Percentiles rank a stretch among this genome's conserved stretches.
Conservation (phyloP, 2,888 invertebrate genomes). For the Ormyrus rosae region DNA sequence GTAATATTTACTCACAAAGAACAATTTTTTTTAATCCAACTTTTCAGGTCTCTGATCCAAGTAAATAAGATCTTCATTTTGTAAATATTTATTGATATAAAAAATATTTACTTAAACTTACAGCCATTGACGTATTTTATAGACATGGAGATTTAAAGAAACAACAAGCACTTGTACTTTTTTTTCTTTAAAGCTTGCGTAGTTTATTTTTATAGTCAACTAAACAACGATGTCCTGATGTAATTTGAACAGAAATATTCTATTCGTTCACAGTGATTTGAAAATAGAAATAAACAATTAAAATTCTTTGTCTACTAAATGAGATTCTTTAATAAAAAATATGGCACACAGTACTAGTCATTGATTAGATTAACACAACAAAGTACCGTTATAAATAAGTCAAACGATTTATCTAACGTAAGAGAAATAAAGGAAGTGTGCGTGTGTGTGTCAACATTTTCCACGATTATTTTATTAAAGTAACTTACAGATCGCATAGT, state of each 20-base stretch:
- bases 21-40: constrained; percentile 10
- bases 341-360: constrained; percentile 58
- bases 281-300: constrained; percentile 31
- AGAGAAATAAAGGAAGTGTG: constrained; percentile 37
- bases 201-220: constrained; percentile 51
- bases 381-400: constrained; percentile 50
- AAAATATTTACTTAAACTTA: constrained; percentile 48
- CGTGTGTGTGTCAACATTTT: constrained; percentile 33
- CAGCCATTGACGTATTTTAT: constrained; percentile 41
- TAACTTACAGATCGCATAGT: constrained; percentile 48
- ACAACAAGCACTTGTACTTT: constrained; percentile 54
- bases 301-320: too few relatives aligned
- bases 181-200: constrained; percentile 39
- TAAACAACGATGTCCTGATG: constrained; percentile 21
- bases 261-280: constrained; percentile 3
- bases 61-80: constrained; percentile 33
- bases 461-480: constrained; percentile 47
- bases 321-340: constrained; percentile 29
- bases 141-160: constrained; percentile 47
- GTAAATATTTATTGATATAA: constrained; percentile 42
- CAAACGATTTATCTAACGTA: constrained; percentile 42
- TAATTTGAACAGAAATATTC: constrained; percentile 31
- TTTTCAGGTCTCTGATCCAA: constrained; percentile 26
- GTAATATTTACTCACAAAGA: constrained; percentile 20
- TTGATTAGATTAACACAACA: constrained; percentile 49